Evolutionary conservation across 2,888 invertebrate species (phyloP), one percentile per base, ranked within the genome.

Genomic region (Patella depressa): DNA sequence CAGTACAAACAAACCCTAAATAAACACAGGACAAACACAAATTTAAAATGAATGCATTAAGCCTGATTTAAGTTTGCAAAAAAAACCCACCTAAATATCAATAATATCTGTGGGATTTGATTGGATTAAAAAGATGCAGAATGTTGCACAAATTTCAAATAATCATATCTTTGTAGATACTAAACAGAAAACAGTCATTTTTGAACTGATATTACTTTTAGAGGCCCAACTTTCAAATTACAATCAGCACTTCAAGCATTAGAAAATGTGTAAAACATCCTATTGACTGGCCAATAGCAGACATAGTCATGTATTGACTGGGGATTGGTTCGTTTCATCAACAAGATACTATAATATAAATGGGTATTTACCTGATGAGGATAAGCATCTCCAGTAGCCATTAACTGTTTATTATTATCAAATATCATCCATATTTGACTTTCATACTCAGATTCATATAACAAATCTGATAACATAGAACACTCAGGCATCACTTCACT

Each of bases 371-470:
- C 91, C 88, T 90, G 88, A 78, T 84, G 78, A 9, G 90, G 88
- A 78, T 88, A 91, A 2, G 98, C 97, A 92, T 98, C 98, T 0
- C 98, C 98, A 81, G 95, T 94, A 74, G 94, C 94, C 86, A 98
- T 91, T 78, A 96, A 94, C 89, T 96, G 96, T 92, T 99, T 99
- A 92, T 96, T 96, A 78, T 93, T 92, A 92, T 98, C 97, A 93
- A 96, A 99, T 80, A 99, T 89, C 96, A 98, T 96, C 98, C 98
- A 98, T 91, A 99, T 93, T 92, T 99, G 98, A 11, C 97, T 96
- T 92, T 99, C 98, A 90, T 95, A 97, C 92, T 98, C 98, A 0
- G 96, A 96, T 92, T 99, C 99, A 91, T 99, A 99, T 69, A 99
- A 93, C 89, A 96, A 94, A 88, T 96, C 95, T 90, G 96, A 96